Percentiles rank a stretch among this genome's conserved stretches.
Evolutionary conservation across 2,113 vertebrate species (phyloP).

Genomic region (Pseudorectes ferrugineus): DNA sequence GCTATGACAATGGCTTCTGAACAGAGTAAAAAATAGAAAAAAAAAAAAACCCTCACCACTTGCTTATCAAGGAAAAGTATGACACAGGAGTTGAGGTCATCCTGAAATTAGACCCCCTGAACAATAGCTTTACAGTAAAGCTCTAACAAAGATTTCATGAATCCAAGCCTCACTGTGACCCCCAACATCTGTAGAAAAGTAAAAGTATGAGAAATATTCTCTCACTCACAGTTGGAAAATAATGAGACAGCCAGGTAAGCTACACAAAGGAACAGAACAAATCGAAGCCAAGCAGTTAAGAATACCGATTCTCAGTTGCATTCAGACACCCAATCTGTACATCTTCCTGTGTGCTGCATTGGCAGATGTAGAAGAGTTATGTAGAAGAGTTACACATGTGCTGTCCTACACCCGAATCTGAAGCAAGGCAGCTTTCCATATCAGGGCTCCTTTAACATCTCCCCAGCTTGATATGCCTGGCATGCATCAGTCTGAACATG

Average conservation of each 20-base stretch:
- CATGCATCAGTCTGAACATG: background rate
- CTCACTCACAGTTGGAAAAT: background rate
- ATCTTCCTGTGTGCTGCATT: background rate
- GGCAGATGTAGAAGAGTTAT: background rate
- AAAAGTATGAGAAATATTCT: background rate
- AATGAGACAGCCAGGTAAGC: background rate
- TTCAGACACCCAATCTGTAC: background rate
- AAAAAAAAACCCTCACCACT: background rate
- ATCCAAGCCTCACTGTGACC: background rate
- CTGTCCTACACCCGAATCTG: background rate
- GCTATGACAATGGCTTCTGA: constrained; percentile 20
- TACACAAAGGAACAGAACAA: background rate
- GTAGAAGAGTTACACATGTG: background rate
- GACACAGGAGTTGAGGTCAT: background rate
- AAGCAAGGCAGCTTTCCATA: background rate
- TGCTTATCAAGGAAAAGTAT: background rate
- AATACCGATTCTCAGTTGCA: background rate
- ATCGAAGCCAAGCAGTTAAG: background rate
- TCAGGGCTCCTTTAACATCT: background rate
- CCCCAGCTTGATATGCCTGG: background rate
- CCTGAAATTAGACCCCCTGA: background rate
- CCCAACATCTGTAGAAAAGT: background rate
- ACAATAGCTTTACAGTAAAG: background rate
- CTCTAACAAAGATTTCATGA: background rate
- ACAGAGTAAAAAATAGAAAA: background rate